Conservation (phyloP, 2,113 vertebrate genomes). For the Mus pahari region DNA sequence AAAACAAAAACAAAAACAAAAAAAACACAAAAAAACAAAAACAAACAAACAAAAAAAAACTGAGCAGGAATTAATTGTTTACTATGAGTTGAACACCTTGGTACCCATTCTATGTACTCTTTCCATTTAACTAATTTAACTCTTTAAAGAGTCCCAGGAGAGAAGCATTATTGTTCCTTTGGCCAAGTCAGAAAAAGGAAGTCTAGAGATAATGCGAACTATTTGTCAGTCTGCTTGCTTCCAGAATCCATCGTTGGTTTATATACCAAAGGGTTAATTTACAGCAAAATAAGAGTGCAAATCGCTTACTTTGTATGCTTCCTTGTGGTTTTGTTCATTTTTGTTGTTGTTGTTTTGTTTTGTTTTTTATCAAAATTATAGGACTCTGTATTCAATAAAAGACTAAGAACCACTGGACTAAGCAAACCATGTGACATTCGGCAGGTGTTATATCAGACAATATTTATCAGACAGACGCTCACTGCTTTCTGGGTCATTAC, state of each 20-base stretch:
- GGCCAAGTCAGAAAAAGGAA: neutral
- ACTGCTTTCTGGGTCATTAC: neutral
- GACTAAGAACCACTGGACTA: neutral
- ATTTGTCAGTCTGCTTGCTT: slow-evolving; percentile 5
- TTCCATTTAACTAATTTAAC: neutral
- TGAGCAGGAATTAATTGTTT: neutral
- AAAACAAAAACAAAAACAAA: too few species aligned
- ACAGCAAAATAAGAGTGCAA: slow-evolving; percentile 34
- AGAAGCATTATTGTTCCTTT: neutral
- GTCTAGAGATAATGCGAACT: neutral
- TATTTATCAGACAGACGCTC: neutral
- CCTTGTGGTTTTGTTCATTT: slow-evolving; percentile 9
- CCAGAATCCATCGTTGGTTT: neutral
- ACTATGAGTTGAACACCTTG: neutral
- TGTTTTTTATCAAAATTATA: slow-evolving; percentile 24
- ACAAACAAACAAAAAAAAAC: too few species aligned
- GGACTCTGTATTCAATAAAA: neutral
- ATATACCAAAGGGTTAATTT: slow-evolving; percentile 30
- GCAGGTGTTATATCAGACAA: neutral
- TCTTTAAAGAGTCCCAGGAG: neutral
- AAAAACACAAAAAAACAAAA: too few species aligned
- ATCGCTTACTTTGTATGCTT: neutral
- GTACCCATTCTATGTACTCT: neutral
- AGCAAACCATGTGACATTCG: neutral
- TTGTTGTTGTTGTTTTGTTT: slow-evolving; percentile 24